Evolutionary conservation across 1,140 invertebrate species (phyloP).

Genomic region (Cherax destructor): DNA sequence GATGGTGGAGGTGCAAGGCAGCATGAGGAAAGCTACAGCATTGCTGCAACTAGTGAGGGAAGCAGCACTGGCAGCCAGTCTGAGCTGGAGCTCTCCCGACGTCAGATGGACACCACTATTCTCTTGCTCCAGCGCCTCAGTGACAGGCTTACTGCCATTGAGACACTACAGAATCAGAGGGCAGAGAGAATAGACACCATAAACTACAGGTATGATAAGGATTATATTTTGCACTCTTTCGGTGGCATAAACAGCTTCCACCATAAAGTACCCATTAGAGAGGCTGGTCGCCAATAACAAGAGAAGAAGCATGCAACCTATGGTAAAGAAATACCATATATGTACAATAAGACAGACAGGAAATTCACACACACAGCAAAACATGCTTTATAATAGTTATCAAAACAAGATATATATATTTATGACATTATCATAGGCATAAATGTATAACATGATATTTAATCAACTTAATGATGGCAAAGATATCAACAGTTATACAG

Average conservation of each 20-base stretch:
- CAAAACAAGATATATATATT: no score
- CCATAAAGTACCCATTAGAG: no score
- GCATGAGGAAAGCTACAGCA: not conserved
- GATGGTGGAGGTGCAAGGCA: not conserved
- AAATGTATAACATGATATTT: no score
- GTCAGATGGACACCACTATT: slow-evolving; percentile 63
- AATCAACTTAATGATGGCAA: no score
- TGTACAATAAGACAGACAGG: no score
- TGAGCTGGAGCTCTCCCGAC: slow-evolving; percentile 28
- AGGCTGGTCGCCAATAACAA: no score
- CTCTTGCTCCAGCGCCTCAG: slow-evolving; percentile 73
- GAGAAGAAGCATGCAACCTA: no score
- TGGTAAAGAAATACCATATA: slow-evolving; percentile 47
- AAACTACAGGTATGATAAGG: slow-evolving; percentile 76
- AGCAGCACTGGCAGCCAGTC: not conserved
- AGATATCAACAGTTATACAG: no score
- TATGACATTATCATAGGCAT: no score
- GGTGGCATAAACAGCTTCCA: no score
- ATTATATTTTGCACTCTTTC: not conserved
- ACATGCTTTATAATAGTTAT: no score
- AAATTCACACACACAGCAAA: no score
- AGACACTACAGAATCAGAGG: slow-evolving; percentile 76
- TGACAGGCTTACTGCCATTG: slow-evolving; percentile 76
- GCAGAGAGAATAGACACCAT: slow-evolving; percentile 75
- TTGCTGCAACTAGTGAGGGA: not conserved